phyloP scores from a whole-genome alignment of 2,888 invertebrate species.

The Scaeva pyrastri region DNA sequence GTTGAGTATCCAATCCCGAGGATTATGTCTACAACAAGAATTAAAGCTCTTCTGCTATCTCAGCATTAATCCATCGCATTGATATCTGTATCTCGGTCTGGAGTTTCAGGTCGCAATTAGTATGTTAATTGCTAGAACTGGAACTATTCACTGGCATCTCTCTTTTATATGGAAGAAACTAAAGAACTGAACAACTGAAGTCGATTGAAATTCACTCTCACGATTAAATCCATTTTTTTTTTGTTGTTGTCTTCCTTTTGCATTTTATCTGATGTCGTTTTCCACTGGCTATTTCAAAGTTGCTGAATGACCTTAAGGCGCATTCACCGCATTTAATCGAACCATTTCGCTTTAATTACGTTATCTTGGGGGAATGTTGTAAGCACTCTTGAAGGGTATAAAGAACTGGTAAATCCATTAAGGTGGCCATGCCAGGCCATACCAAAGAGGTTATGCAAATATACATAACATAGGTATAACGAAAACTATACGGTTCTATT shows the following conservation, averaged over 20 bases:
- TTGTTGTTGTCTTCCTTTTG: not conserved
- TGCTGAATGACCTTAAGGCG: constrained; percentile 57
- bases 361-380: constrained; percentile 4
- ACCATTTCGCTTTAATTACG: constrained; percentile 69
- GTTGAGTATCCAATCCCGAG: not conserved
- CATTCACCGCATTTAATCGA: constrained; percentile 64
- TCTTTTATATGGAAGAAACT: too few relatives aligned
- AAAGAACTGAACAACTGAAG: constrained; percentile 7
- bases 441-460: too few relatives aligned
- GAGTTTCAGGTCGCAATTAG: constrained; percentile 68
- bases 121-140: constrained; percentile 68
- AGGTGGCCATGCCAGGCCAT: constrained; percentile 21
- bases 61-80: constrained; percentile 25
- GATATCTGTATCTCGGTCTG: constrained; percentile 64
- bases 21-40: not conserved
- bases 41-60: constrained; percentile 2
- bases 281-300: constrained; percentile 15
- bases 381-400: constrained; percentile 25
- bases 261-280: not conserved
- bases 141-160: constrained; percentile 56
- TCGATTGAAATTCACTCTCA: constrained; percentile 24
- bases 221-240: not conserved
- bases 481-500: constrained; percentile 20
- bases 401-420: constrained; percentile 39
- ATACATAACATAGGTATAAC: too few relatives aligned